Base-by-base conservation (phyloP, 2,797 vertebrate species). In the Benthosema pterotum region DNA sequence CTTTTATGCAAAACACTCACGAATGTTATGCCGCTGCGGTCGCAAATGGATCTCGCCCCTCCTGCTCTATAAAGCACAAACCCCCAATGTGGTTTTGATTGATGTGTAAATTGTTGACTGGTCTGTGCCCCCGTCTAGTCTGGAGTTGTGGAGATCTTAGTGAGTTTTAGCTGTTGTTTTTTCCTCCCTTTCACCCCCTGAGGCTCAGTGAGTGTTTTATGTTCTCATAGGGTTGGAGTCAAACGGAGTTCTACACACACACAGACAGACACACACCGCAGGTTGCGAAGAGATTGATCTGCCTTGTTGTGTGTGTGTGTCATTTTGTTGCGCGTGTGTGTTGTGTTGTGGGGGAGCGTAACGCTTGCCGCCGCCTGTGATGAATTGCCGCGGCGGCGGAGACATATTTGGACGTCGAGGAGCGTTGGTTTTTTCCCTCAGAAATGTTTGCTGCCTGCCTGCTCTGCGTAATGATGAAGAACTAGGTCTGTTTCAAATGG, bases 31-130 rank as follows among this genome's bases (percentile, higher is more conserved):
- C n/a, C n/a, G n/a, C n/a, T n/a, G n/a, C n/a, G n/a, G n/a, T n/a
- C n/a, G n/a, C n/a, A n/a, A n/a, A n/a, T n/a, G n/a, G n/a, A n/a
- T n/a, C n/a, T n/a, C n/a, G n/a, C n/a, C n/a, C n/a, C n/a, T n/a
- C n/a, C n/a, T n/a, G n/a, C n/a, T n/a, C n/a, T n/a, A n/a, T n/a
- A n/a, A n/a, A n/a, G n/a, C n/a, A n/a, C n/a, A n/a, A n/a, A n/a
- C n/a, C n/a, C n/a, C n/a, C n/a, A n/a, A n/a, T n/a, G 75, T 74
- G 57, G 59, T 51, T 47, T 15, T 85, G 78, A 85, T 60, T 82
- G 76, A 76, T 86, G 85, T 85, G 72, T 82, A 87, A 86, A 83
- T 87, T 83, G 22, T 83, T 77, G 84, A 83, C 78, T 80, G 77
- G 7, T 83, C 87, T 88, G 84, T 77, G 72, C 75, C 81, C 38